These are phyloP conservation scores for Nautilus pompilius DNA, from an alignment of 1,140 invertebrate genomes.

Conservation along the genomic window DNA sequence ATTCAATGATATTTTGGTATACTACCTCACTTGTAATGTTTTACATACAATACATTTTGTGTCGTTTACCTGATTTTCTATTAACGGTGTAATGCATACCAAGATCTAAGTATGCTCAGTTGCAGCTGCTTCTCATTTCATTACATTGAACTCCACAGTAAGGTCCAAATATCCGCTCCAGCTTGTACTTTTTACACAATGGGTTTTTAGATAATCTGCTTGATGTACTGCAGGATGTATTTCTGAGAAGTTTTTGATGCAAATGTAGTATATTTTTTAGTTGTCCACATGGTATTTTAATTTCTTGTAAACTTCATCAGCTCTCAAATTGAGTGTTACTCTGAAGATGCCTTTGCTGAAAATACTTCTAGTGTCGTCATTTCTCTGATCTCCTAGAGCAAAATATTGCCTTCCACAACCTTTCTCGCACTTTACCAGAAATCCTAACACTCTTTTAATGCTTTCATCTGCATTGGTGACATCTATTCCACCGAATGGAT, in stretches of 20 bases:
- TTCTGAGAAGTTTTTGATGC: slow-evolving; percentile 20
- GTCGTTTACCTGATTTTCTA: slow-evolving; percentile 8
- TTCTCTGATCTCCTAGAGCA: slow-evolving; percentile 5
- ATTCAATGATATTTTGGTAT: slow-evolving; percentile 13
- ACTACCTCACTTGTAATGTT: slow-evolving; percentile 11
- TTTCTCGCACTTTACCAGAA: background rate
- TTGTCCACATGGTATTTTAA: slow-evolving; percentile 12
- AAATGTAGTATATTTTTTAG: slow-evolving; percentile 12
- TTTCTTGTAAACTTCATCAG: slow-evolving; percentile 6
- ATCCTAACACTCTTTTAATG: slow-evolving; percentile 7
- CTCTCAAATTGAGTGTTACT: slow-evolving; percentile 4
- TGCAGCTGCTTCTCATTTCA: slow-evolving; percentile 16
- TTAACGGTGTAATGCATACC: slow-evolving; percentile 8
- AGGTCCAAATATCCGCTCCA: slow-evolving; percentile 9
- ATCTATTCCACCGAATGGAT: slow-evolving; percentile 1
- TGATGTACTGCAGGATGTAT: slow-evolving; percentile 16
- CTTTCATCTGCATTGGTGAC: background rate
- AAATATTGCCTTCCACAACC: slow-evolving; percentile 6
- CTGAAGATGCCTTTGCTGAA: slow-evolving; percentile 8
- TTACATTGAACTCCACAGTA: slow-evolving; percentile 16
- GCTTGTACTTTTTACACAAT: slow-evolving; percentile 18
- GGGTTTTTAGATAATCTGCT: slow-evolving; percentile 15
- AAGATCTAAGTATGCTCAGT: slow-evolving; percentile 20
- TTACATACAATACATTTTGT: slow-evolving; percentile 16
- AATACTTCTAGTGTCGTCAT: slow-evolving; percentile 5